These are phyloP conservation scores for Otolemur crassicaudatus DNA, from an alignment of 2,797 vertebrate species.

Conservation along the genomic window DNA sequence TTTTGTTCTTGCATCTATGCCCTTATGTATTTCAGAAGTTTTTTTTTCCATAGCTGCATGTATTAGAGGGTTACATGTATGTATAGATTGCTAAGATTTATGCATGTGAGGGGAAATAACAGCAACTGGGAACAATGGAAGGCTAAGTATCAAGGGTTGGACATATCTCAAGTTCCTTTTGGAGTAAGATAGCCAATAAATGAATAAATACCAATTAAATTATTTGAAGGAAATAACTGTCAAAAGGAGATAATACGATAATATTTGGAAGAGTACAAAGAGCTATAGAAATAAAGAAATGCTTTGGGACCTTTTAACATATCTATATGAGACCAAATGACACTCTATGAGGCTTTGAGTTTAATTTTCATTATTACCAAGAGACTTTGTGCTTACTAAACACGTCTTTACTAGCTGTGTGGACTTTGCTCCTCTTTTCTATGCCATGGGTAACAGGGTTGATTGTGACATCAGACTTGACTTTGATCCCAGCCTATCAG, in stretches of 20 bases:
- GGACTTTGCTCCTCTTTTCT: background rate
- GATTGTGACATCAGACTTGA: background rate
- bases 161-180: background rate
- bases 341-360: background rate
- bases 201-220: constrained; percentile 31
- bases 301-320: background rate
- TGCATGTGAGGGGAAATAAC: background rate
- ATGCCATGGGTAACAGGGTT: background rate
- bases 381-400: background rate
- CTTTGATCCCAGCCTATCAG: background rate
- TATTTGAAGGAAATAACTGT: background rate
- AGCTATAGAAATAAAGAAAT: background rate
- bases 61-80: background rate
- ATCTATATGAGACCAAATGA: background rate
- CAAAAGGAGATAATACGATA: background rate
- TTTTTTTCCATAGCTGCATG: background rate
- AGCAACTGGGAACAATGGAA: background rate
- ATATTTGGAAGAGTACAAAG: background rate
- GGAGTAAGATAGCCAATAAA: background rate
- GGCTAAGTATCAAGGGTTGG: background rate
- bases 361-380: constrained; percentile 20
- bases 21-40: background rate
- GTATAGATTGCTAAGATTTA: background rate
- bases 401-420: background rate
- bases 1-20: constrained; percentile 59